Evolutionary conservation across 2,113 vertebrate species (phyloP).

Genomic region (Crotophaga sulcirostris): DNA sequence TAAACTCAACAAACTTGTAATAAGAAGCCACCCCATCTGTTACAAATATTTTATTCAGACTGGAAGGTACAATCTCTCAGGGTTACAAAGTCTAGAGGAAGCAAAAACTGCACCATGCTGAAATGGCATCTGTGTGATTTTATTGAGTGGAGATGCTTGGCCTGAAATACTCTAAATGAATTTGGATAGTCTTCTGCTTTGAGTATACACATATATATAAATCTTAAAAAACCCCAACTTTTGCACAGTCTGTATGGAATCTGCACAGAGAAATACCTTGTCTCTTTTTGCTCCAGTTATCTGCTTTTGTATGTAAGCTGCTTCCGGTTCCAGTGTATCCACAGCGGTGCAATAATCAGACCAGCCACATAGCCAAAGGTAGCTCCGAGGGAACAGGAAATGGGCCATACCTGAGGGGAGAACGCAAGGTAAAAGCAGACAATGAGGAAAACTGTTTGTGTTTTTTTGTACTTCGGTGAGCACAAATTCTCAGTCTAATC

Average conservation of each 20-base stretch:
- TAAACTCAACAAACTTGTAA: constrained; percentile 50
- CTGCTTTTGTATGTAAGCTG: constrained; percentile 96
- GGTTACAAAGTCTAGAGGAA: constrained; percentile 79
- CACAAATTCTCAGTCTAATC: constrained; percentile 69
- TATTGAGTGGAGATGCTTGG: constrained; percentile 67
- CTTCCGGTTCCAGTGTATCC: constrained; percentile 96
- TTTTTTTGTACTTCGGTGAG: constrained; percentile 57
- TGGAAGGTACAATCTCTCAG: constrained; percentile 83
- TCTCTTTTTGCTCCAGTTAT: constrained; percentile 76
- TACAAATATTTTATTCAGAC: constrained; percentile 79
- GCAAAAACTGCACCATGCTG: constrained; percentile 72
- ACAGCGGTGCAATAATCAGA: constrained; percentile 87
- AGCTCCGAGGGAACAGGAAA: constrained; percentile 93
- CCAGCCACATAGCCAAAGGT: constrained; percentile 88
- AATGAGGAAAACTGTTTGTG: constrained; percentile 2
- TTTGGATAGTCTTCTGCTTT: constrained; percentile 55
- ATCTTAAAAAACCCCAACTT: neutral
- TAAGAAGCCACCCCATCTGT: constrained; percentile 69
- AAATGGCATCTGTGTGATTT: constrained; percentile 54
- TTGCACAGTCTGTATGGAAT: constrained; percentile 75
- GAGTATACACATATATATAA: constrained; percentile 3
- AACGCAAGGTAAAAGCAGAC: constrained; percentile 27
- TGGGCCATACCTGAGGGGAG: constrained; percentile 90
- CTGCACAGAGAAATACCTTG: constrained; percentile 74
- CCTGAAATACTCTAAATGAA: constrained; percentile 30